Evolutionary conservation across 2,888 invertebrate genomes (phyloP).

Genomic region (Arctia plantaginis): DNA sequence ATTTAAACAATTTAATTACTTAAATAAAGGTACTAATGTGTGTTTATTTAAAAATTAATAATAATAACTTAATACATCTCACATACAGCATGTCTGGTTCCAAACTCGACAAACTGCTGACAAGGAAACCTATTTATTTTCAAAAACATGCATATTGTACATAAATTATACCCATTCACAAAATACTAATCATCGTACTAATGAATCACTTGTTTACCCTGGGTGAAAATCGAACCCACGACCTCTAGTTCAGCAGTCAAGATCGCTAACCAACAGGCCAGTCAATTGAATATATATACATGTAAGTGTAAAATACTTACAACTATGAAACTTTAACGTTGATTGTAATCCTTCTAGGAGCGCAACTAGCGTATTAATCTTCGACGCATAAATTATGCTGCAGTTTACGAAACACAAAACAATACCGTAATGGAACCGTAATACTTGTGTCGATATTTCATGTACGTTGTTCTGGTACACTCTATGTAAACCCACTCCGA

Average conservation of each 20-base stretch:
- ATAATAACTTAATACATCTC: no score
- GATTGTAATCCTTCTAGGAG: background rate
- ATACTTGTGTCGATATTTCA: background rate
- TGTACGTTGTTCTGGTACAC: background rate
- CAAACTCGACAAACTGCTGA: no score
- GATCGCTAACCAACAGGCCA: no score
- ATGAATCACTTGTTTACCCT: no score
- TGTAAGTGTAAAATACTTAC: background rate
- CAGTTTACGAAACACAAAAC: background rate
- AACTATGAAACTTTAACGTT: background rate
- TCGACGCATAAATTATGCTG: background rate
- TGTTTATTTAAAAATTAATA: background rate
- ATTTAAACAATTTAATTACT: background rate
- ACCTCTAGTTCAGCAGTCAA: no score
- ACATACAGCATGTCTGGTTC: no score
- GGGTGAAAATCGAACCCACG: no score
- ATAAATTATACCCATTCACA: no score
- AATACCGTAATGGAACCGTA: background rate
- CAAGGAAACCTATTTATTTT: no score
- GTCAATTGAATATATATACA: background rate
- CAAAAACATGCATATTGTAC: no score
- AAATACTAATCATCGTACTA: no score
- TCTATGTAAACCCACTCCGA: background rate
- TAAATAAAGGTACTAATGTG: background rate
- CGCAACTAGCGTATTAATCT: background rate